These are phyloP conservation scores for Sthenelais limicola DNA, from an alignment of 2,888 invertebrate genomes.

Conservation along the genomic window DNA sequence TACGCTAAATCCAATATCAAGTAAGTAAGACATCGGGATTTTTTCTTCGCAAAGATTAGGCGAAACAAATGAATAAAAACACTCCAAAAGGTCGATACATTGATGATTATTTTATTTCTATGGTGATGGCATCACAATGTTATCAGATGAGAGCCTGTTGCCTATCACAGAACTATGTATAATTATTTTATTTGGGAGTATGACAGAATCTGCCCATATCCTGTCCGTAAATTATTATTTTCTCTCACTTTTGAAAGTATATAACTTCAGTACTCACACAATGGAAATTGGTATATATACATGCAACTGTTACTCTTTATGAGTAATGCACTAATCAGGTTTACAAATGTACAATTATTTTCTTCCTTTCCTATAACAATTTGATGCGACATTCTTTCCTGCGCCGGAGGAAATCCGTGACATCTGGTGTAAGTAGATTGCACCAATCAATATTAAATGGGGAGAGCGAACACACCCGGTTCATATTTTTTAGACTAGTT, in stretches of 20 bases:
- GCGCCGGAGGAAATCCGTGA: too few relatives aligned
- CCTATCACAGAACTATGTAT: conserved; percentile 40
- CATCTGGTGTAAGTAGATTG: conserved; percentile 25
- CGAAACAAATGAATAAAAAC: too few relatives aligned
- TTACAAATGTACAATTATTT: too few relatives aligned
- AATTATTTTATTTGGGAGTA: conserved; percentile 26
- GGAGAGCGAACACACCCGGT: conserved; percentile 19
- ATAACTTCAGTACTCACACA: conserved; percentile 31
- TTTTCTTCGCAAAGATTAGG: too few relatives aligned
- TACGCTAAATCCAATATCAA: too few relatives aligned
- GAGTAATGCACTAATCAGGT: conserved; percentile 24
- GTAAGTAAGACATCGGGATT: too few relatives aligned
- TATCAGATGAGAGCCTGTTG: conserved; percentile 38
- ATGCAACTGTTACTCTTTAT: conserved; percentile 21
- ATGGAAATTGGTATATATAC: conserved; percentile 21
- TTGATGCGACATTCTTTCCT: too few relatives aligned
- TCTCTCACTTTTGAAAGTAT: too few relatives aligned
- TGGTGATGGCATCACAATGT: conserved; percentile 39
- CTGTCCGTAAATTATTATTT: too few relatives aligned
- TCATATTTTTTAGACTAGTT: not conserved
- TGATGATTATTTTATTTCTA: conserved; percentile 35
- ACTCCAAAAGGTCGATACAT: not conserved
- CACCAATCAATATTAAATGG: conserved; percentile 16
- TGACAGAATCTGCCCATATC: too few relatives aligned
- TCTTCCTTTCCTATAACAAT: too few relatives aligned